These are phyloP conservation scores for Andrena hattorfiana DNA, from an alignment of 2,888 invertebrate genomes.

Conservation along the genomic window DNA sequence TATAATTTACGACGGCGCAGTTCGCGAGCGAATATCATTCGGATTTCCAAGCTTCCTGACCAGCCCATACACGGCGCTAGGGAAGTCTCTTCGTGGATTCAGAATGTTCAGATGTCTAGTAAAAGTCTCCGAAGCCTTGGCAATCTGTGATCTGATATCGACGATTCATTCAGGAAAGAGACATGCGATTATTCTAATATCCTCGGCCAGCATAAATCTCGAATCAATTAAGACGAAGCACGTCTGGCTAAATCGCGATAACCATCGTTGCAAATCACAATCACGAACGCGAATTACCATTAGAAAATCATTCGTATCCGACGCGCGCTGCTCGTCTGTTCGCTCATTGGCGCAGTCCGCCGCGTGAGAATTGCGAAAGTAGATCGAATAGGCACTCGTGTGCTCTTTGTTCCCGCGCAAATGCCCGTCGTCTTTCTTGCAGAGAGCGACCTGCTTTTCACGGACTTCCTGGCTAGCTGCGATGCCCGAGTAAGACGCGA, in stretches of 20 bases:
- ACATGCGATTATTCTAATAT: neutral
- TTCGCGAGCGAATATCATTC: neutral
- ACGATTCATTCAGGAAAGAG: neutral
- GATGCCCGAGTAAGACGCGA: neutral
- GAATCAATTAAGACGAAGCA: neutral
- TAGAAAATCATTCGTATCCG: neutral
- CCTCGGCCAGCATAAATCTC: neutral
- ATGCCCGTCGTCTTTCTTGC: neutral
- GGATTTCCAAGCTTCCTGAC: neutral
- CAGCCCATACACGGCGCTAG: neutral
- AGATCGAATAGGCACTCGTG: slow-evolving; percentile 7
- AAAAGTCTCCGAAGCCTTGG: neutral
- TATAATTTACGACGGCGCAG: too few relatives aligned
- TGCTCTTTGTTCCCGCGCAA: slow-evolving; percentile 17
- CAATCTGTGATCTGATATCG: neutral
- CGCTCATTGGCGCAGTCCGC: neutral
- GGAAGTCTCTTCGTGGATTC: too few relatives aligned
- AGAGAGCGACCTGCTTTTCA: slow-evolving; percentile 39
- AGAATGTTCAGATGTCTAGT: neutral
- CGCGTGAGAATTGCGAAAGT: neutral
- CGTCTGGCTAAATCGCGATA: neutral
- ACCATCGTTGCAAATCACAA: too few relatives aligned
- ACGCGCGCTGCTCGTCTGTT: neutral
- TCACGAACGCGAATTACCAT: too few relatives aligned
- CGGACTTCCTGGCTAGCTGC: slow-evolving; percentile 34